Evolutionary conservation across 2,797 vertebrate species (phyloP).

Genomic region (Tachyglossus aculeatus): DNA sequence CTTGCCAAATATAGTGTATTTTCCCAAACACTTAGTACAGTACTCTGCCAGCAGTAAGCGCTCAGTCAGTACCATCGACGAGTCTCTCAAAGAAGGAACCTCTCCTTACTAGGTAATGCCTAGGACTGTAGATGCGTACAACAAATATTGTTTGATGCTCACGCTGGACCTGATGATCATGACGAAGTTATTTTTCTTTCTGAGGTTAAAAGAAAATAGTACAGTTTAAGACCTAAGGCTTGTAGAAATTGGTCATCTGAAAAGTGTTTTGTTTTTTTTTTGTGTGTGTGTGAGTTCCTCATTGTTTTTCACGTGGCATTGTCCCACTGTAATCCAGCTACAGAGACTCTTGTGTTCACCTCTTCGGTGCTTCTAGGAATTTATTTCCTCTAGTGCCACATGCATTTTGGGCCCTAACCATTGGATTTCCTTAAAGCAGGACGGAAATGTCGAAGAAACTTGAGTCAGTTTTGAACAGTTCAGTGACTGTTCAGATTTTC

Average conservation of each 20-base stretch:
- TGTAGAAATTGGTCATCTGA: constrained; percentile 14
- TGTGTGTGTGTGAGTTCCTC: background rate
- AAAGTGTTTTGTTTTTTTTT: background rate
- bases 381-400: constrained; percentile 2
- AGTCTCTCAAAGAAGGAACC: too few species aligned
- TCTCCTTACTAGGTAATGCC: too few species aligned
- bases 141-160: too few species aligned
- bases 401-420: background rate
- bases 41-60: too few species aligned
- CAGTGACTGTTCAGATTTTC: background rate
- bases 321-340: background rate
- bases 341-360: background rate
- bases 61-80: too few species aligned
- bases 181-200: too few species aligned
- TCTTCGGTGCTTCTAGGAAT: background rate
- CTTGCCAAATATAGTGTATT: too few species aligned
- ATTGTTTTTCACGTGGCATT: constrained; percentile 15
- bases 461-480: background rate
- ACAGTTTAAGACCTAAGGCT: background rate
- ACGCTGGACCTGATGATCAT: too few species aligned
- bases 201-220: constrained; percentile 2
- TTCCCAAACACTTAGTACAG: too few species aligned
- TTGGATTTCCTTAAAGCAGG: constrained; percentile 10
- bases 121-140: too few species aligned
- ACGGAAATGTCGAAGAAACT: constrained; percentile 1